Conservation (phyloP, 2,797 vertebrate genomes). For the Brachyalestes nurse region DNA sequence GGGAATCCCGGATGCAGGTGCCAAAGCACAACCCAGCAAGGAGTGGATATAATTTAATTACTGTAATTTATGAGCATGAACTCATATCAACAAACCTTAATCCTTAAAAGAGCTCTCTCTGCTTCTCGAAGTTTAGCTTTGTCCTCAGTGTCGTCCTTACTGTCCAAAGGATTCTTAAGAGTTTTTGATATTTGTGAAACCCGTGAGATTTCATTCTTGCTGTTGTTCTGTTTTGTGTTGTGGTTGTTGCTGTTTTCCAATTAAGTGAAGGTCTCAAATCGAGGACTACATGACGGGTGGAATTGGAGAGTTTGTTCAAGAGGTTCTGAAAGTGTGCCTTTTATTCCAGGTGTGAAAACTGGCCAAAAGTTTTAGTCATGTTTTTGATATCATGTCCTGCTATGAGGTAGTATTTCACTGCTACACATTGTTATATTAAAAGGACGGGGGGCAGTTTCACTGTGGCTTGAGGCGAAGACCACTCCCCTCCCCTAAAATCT, state of each 20-base stretch:
- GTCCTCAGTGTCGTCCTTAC: neutral
- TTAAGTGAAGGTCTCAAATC: neutral
- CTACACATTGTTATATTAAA: neutral
- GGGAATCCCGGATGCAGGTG: neutral
- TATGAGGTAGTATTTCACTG: neutral
- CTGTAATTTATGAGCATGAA: constrained; percentile 10
- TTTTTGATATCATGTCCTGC: neutral
- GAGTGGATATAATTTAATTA: neutral
- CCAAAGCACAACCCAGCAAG: neutral
- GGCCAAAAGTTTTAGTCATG: neutral
- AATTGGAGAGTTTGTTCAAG: neutral
- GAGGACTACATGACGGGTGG: neutral
- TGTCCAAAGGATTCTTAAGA: neutral
- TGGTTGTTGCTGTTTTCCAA: constrained; percentile 26
- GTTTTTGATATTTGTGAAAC: constrained; percentile 24
- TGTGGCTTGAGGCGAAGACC: no score
- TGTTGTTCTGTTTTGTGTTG: constrained; percentile 18
- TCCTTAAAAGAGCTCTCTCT: neutral
- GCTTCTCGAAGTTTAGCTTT: neutral
- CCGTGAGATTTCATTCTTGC: constrained; percentile 2
- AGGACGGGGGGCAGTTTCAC: no score
- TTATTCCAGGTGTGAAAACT: neutral
- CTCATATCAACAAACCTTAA: neutral
- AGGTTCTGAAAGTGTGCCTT: constrained; percentile 14
- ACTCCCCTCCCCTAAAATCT: no score